A percentile compares a stretch with the other conserved stretches of the same genome.
These are phyloP conservation scores for Coluber constrictor DNA, from an alignment of 2,797 vertebrate species.

Conservation along the genomic window DNA sequence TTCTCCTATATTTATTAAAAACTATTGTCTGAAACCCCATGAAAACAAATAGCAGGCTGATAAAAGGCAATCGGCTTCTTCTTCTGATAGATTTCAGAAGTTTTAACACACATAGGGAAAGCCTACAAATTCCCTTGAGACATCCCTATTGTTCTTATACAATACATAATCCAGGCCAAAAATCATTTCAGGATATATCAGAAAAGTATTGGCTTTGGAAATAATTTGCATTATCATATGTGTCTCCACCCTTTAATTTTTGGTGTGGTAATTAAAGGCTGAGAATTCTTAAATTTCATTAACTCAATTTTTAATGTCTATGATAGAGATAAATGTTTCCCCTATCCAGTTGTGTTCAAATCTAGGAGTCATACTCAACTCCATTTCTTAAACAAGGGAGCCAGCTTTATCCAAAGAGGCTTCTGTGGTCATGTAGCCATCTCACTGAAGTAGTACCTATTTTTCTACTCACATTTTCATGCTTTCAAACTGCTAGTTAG, in stretches of 20 bases:
- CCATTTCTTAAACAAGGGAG: neutral
- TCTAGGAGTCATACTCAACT: neutral
- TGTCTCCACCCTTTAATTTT: neutral
- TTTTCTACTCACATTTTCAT: neutral
- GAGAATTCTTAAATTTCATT: neutral
- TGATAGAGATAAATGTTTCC: neutral
- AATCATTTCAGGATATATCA: neutral
- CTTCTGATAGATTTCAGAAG: slow-evolving; percentile 15
- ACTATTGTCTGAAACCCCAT: slow-evolving; percentile 28
- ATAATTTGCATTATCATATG: neutral
- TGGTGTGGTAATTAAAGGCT: neutral
- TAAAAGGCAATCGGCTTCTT: slow-evolving; percentile 33
- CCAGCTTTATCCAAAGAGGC: neutral
- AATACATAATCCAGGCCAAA: neutral
- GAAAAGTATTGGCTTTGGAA: neutral
- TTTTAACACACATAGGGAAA: neutral
- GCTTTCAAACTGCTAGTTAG: neutral
- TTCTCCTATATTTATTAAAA: slow-evolving; percentile 45
- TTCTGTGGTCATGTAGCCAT: too few species aligned
- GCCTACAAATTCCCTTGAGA: neutral
- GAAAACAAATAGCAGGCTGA: slow-evolving; percentile 18
- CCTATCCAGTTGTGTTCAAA: neutral
- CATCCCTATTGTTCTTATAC: neutral
- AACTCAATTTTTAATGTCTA: neutral
- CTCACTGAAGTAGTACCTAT: neutral